Conservation (phyloP, 2,888 invertebrate genomes). For the Cetonia aurata region DNA sequence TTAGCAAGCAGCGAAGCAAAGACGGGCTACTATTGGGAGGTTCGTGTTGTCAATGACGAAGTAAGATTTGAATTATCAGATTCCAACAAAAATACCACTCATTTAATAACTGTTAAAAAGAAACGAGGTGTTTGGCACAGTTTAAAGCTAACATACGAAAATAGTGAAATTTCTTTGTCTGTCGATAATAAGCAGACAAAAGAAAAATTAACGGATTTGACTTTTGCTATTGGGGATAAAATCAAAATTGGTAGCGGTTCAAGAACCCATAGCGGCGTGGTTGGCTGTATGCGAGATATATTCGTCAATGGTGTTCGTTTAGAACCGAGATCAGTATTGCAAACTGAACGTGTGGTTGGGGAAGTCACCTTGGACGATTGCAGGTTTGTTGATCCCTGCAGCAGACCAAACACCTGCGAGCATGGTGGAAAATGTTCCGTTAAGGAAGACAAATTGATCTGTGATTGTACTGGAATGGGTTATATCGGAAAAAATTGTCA, state of each 20-base stretch:
- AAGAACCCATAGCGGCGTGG: constrained; percentile 81
- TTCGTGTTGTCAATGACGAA: constrained; percentile 86
- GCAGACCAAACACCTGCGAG: constrained; percentile 90
- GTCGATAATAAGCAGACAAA: constrained; percentile 83
- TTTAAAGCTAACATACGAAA: constrained; percentile 81
- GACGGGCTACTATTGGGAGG: constrained; percentile 90
- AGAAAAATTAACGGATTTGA: constrained; percentile 64
- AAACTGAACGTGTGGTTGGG: constrained; percentile 86
- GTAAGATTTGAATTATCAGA: constrained; percentile 86
- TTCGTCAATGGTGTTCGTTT: constrained; percentile 84
- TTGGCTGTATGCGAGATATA: constrained; percentile 93
- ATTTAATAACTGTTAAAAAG: constrained; percentile 85
- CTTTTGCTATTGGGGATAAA: constrained; percentile 65
- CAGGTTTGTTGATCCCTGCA: constrained; percentile 90
- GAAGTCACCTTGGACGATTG: constrained; percentile 93
- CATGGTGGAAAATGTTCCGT: constrained; percentile 93
- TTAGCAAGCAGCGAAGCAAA: constrained; percentile 86
- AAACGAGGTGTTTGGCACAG: constrained; percentile 86
- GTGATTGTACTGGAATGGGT: constrained; percentile 91
- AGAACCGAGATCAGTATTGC: constrained; percentile 83
- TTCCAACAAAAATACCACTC: constrained; percentile 80
- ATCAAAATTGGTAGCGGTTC: constrained; percentile 82
- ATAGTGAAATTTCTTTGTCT: constrained; percentile 79
- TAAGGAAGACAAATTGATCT: constrained; percentile 87
- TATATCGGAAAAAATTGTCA: constrained; percentile 96